These are phyloP conservation scores for Wasmannia auropunctata DNA, from an alignment of 1,140 invertebrate genomes.

Conservation along the genomic window DNA sequence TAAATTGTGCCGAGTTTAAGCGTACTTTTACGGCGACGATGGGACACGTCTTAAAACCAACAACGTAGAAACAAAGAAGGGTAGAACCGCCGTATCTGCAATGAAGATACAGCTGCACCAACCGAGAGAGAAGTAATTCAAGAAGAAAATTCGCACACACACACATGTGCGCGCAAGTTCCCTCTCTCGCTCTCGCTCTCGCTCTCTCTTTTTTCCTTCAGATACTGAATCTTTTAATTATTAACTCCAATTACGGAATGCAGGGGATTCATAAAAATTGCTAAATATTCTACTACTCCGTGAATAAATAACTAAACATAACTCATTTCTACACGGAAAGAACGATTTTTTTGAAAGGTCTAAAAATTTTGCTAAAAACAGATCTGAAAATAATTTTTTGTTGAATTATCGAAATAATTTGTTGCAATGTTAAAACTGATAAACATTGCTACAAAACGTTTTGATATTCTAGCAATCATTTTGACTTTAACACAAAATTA, in stretches of 20 bases:
- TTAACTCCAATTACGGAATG: slow-evolving; percentile 15
- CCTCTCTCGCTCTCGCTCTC: background rate
- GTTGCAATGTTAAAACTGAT: no score
- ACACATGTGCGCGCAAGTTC: no score
- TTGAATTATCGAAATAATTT: no score
- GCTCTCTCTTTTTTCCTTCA: background rate
- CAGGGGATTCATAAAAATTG: background rate
- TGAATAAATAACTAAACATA: background rate
- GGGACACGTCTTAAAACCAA: slow-evolving; percentile 60
- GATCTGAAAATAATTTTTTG: no score
- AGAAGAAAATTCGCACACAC: background rate
- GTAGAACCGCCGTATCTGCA: background rate
- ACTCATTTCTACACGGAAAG: background rate
- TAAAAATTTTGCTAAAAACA: no score
- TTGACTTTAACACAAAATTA: no score
- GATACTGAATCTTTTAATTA: slow-evolving; percentile 14
- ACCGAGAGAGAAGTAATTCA: slow-evolving; percentile 18
- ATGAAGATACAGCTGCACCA: slow-evolving; percentile 19
- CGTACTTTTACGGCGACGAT: slow-evolving; percentile 61
- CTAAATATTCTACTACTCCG: background rate
- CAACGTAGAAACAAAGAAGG: slow-evolving; percentile 55
- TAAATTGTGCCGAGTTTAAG: slow-evolving; percentile 76
- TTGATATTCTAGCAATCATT: no score
- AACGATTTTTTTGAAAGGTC: no score
- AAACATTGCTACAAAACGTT: no score